A percentile compares a stretch with the other conserved stretches of the same genome.
These are phyloP conservation scores for Excalfactoria chinensis DNA, from an alignment of 2,113 vertebrate genomes.

Conservation along the genomic window DNA sequence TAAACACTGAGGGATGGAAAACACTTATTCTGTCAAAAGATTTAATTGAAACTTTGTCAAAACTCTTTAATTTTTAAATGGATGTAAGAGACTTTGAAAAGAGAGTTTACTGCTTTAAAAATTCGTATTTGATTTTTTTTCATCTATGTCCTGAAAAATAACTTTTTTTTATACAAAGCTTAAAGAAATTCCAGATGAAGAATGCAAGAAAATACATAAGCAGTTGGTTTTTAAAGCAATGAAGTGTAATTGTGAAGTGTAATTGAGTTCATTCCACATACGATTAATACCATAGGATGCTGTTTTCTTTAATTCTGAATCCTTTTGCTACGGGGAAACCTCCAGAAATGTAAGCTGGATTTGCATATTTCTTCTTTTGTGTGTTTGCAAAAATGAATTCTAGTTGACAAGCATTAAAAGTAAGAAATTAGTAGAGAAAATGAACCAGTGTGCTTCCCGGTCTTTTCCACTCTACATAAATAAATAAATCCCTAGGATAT, in stretches of 20 bases:
- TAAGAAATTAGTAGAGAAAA: conserved; percentile 31
- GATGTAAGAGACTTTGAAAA: background rate
- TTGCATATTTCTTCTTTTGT: background rate
- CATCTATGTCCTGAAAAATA: background rate
- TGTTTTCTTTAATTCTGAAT: background rate
- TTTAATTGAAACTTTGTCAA: background rate
- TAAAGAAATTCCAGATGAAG: background rate
- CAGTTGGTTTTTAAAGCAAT: background rate
- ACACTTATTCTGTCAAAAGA: background rate
- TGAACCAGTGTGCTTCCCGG: background rate
- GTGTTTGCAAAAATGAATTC: background rate
- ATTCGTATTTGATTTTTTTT: background rate
- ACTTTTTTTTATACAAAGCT: accelerated
- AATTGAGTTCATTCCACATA: background rate
- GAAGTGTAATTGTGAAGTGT: background rate
- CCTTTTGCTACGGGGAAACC: background rate
- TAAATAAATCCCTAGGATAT: background rate
- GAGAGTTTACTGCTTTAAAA: background rate
- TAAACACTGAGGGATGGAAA: background rate
- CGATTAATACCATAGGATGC: background rate
- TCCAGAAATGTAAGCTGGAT: background rate
- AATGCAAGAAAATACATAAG: background rate
- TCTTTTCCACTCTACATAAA: background rate
- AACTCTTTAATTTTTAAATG: background rate
- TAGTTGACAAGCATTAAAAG: background rate